Evolutionary conservation across 2,797 vertebrate species (phyloP).

Genomic region (Borostomias antarcticus): DNA sequence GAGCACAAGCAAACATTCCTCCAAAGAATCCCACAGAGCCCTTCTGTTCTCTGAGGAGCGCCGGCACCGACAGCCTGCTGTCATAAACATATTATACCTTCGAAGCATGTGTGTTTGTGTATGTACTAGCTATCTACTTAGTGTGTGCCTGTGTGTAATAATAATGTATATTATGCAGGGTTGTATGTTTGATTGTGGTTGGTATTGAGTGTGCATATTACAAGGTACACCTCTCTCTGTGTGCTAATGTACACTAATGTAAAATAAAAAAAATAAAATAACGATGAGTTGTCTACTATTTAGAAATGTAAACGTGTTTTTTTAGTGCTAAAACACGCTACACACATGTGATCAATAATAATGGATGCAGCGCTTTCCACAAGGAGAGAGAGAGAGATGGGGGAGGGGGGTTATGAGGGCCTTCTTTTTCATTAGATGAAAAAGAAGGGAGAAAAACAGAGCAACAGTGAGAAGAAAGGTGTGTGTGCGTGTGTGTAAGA

Average conservation of each 20-base stretch:
- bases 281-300: neutral
- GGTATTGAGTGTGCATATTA: neutral
- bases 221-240: no score
- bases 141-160: neutral
- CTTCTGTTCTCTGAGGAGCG: no score
- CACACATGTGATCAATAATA: constrained; percentile 62
- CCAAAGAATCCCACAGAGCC: no score
- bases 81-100: no score
- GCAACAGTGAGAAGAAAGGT: no score
- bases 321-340: constrained; percentile 55
- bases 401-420: constrained; percentile 19
- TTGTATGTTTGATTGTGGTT: neutral
- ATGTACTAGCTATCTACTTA: neutral
- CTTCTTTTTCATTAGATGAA: no score
- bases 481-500: no score
- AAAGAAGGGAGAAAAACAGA: no score
- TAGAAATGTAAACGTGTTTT: constrained; percentile 52
- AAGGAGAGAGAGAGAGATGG: constrained; percentile 15
- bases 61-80: no score
- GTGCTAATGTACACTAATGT: neutral
- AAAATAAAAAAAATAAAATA: no score
- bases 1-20: no score
- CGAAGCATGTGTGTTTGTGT: neutral
- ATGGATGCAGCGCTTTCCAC: constrained; percentile 38
- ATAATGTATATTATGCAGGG: neutral